Evolutionary conservation across 2,113 vertebrate species (phyloP), one percentile per base, ranked within the genome.

Genomic region (Rhagologus leucostigma): DNA sequence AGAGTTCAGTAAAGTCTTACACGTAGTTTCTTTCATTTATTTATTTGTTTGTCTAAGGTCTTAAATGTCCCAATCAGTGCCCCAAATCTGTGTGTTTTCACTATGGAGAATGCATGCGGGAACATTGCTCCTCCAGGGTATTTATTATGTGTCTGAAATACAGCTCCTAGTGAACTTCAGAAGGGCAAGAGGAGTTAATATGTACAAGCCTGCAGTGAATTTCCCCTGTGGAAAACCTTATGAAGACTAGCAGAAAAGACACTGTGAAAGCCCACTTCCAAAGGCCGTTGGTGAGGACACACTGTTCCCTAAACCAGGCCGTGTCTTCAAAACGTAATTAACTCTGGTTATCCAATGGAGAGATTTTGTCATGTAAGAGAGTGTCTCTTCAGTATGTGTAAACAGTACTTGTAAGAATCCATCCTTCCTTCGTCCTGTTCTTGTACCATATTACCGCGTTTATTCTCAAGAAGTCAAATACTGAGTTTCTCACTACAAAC

Each of bases 81-180:
- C 11, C 37, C 9, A 71, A 19, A 76, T 68, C 44, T 50, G 6
- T 76, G 6, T 37, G 18, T 10, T 63, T 91, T 75, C 49, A 33
- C 53, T 76, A 3, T 50, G 56, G 37, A 52, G 29, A 60, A 33
- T 8, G 7, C 22, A 29, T 32, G 33, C 0, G 0, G 65, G 44
- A 90, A 14, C 13, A 56, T 32, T 60, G 62, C 37, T 95, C 29
- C 74, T 92, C 30, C n/a, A 35, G 53, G 3, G 21, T 77, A 16
- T 65, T 63, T 84, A 14, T 71, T 64, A 22, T 64, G 41, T 35
- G 21, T 75, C 46, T 80, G 59, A 83, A 93, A 53, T 56, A 57
- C 18, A 76, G 35, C 53, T 94, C 15, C 46, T 23, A 49, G 5
- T 77, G 68, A 86, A 41, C 50, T 30, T 84, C 52, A 46, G 24